These are phyloP conservation scores for Chiloscyllium plagiosum DNA, from an alignment of 2,113 vertebrate genomes.

Conservation along the genomic window DNA sequence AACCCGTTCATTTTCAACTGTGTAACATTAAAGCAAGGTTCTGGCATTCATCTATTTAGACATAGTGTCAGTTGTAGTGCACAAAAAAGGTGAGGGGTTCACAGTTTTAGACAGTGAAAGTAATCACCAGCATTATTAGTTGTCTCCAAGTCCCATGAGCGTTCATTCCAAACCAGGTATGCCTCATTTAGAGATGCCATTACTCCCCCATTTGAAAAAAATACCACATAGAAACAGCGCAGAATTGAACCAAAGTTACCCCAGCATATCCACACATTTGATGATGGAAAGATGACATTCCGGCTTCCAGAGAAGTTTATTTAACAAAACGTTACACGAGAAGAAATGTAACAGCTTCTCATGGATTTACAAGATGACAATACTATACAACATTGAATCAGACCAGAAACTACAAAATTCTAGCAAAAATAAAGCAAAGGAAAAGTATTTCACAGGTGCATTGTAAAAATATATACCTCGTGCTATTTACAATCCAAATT, in stretches of 20 bases:
- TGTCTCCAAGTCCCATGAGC: not conserved
- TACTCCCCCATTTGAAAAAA: not conserved
- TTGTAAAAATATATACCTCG: not conserved
- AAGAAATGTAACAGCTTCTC: not conserved
- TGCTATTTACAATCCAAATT: not conserved
- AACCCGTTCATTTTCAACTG: not conserved
- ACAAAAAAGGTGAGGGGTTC: not conserved
- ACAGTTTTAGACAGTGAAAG: not conserved
- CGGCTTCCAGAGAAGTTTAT: not conserved
- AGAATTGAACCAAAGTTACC: not conserved
- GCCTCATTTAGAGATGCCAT: not conserved
- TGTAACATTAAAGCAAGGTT: not conserved
- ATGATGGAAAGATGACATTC: not conserved
- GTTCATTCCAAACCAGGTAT: not conserved
- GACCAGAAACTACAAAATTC: not conserved
- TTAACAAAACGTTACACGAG: not conserved
- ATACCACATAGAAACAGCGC: not conserved
- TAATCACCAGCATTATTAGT: not conserved
- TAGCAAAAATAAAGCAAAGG: not conserved
- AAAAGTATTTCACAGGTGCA: not conserved
- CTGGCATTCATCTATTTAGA: not conserved
- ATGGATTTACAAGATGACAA: not conserved
- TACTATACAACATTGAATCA: not conserved
- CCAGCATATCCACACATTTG: not conserved
- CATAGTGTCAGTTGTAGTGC: not conserved